phyloP scores from a whole-genome alignment of 2,113 vertebrate genomes.

The Equus quagga region DNA sequence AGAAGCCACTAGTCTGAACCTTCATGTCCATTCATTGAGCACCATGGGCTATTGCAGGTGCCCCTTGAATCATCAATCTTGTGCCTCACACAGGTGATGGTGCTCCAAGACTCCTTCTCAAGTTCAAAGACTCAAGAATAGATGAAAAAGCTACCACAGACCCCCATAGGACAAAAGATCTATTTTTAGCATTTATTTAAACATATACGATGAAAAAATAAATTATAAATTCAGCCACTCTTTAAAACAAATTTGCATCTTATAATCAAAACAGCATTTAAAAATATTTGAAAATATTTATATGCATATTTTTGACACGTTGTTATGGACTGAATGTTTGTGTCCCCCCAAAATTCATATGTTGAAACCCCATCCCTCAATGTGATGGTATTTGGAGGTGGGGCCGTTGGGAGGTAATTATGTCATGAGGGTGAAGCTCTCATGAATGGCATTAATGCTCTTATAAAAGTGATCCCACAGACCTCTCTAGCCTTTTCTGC shows the following conservation, averaged over 20 bases:
- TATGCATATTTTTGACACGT: background rate
- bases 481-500: background rate
- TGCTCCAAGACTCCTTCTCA: background rate
- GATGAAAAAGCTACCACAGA: background rate
- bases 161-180: background rate
- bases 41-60: too few species aligned
- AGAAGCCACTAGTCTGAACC: too few species aligned
- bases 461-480: background rate
- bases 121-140: background rate
- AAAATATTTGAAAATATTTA: slow-evolving; percentile 27
- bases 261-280: slow-evolving; percentile 12
- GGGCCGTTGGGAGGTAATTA: background rate
- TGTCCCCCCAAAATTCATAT: background rate
- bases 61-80: background rate
- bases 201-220: background rate
- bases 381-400: background rate
- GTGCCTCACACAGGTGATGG: background rate
- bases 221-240: background rate
- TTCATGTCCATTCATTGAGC: too few species aligned
- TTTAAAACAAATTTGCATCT: slow-evolving; percentile 14
- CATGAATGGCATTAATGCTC: background rate
- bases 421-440: background rate
- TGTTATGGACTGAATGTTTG: background rate
- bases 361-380: background rate
- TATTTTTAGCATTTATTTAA: background rate